phyloP scores from a whole-genome alignment of 2,113 vertebrate species.

The Progne subis region DNA sequence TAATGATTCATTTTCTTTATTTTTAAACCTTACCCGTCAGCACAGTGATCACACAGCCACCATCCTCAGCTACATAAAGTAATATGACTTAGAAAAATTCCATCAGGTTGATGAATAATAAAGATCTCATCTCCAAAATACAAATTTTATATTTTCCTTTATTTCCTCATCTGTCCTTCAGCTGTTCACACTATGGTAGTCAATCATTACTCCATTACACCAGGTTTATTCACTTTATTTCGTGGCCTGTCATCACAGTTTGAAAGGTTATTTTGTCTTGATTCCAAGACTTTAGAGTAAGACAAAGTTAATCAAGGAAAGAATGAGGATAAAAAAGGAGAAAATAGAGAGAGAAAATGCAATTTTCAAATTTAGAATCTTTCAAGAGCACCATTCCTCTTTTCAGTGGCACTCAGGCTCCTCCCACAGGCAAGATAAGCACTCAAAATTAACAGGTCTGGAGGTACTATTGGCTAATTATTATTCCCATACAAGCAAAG shows the following conservation, averaged over 20 bases:
- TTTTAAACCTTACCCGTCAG: background rate
- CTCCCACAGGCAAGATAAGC: background rate
- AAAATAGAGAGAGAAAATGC: background rate
- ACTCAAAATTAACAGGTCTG: background rate
- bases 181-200: background rate
- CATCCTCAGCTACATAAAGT: background rate
- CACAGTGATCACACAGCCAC: background rate
- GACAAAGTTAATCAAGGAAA: background rate
- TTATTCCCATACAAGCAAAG: background rate
- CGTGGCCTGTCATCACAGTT: background rate
- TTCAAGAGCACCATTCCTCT: background rate
- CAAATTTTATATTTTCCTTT: background rate
- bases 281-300: background rate
- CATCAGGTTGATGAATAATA: background rate
- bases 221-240: background rate
- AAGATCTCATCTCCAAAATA: background rate
- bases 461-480: background rate
- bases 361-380: background rate
- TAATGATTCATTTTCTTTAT: background rate
- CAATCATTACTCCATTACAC: background rate
- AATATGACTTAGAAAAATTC: background rate
- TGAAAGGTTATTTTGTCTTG: conserved; percentile 1
- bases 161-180: background rate
- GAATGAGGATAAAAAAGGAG: background rate
- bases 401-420: background rate